Conservation (phyloP, 1,140 invertebrate species). For the Andricus grossulariae region DNA sequence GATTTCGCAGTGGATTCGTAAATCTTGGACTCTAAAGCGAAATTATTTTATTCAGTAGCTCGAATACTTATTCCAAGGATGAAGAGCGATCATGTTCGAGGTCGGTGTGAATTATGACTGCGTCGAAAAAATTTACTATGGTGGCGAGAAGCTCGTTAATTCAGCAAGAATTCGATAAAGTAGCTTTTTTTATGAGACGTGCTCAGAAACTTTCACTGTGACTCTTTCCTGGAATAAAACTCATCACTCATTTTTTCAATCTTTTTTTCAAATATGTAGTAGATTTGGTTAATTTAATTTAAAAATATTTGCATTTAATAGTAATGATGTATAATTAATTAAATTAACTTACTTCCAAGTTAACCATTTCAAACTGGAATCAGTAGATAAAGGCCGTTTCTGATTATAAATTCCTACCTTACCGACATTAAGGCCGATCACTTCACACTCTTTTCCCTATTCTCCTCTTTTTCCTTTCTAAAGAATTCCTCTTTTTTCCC, state of each 20-base stretch:
- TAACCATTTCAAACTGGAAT: no score
- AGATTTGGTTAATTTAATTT: no score
- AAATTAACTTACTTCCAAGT: no score
- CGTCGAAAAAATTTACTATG: constrained; percentile 24
- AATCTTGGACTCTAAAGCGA: neutral
- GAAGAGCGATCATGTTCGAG: neutral
- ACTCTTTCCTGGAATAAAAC: neutral
- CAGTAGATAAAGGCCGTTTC: no score
- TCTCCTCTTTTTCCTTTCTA: no score
- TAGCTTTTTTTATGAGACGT: neutral
- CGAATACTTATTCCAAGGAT: neutral
- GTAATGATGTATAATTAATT: no score
- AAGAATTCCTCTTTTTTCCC: no score
- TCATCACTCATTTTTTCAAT: constrained; percentile 63
- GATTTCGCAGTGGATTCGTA: neutral
- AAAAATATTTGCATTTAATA: no score
- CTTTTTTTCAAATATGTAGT: neutral
- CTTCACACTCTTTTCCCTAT: no score
- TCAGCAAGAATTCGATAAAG: constrained; percentile 19
- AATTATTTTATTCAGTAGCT: constrained; percentile 8
- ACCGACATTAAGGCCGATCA: no score
- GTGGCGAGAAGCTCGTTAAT: constrained; percentile 29
- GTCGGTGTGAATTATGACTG: constrained; percentile 6
- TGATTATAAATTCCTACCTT: no score
- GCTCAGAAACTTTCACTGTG: neutral